Base-by-base conservation (phyloP, 2,113 vertebrate genomes). In the Menidia beryllina region DNA sequence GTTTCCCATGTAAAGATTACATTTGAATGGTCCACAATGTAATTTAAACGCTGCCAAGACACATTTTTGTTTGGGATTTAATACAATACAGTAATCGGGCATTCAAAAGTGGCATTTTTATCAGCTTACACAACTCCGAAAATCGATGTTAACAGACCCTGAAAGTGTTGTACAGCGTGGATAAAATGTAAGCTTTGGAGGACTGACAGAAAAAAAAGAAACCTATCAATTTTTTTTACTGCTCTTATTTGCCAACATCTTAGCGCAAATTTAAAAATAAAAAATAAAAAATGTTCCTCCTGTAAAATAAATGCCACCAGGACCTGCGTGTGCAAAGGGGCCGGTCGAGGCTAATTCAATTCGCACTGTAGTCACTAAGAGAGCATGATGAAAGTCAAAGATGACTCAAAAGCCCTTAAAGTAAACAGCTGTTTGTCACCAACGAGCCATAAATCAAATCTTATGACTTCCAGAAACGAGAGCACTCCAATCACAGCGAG, bases 401-500 rank as follows among this genome's bases (percentile, higher is more conserved):
- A 70, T 66, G 43, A 62, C 49, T 27, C 41, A 59, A 52, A 61
- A 36, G 59, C 56, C 48, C 52, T 51, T 48, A 50, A 69, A 75
- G 23, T 49, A 67, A 54, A 48, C 64, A 61, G 64, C 55, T 63
- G 48, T 69, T 68, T 64, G 64, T 67, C 50, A 59, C 58, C 20
- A 58, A 48, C 47, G 36, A 12, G 41, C 51, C 23, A 50, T 62
- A 69, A 77, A 75, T 88, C 41, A 68, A 41, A 59, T 60, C 41
- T 64, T 69, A 58, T 54, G 25, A 60, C 45, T 79, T 76, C 60
- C 60, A 67, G 52, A 78, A 72, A 71, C 60, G 41, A 69, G 41
- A 64, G 39, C 24, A 60, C 71, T 75, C 54, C 47, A 67, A 61
- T 82, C 73, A 69, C 65, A 66, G 21, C 77, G 23, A 77, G 75